Conservation (phyloP, 53 echinoderm and acorn worm species). For the Temnopleurus reevesii region DNA sequence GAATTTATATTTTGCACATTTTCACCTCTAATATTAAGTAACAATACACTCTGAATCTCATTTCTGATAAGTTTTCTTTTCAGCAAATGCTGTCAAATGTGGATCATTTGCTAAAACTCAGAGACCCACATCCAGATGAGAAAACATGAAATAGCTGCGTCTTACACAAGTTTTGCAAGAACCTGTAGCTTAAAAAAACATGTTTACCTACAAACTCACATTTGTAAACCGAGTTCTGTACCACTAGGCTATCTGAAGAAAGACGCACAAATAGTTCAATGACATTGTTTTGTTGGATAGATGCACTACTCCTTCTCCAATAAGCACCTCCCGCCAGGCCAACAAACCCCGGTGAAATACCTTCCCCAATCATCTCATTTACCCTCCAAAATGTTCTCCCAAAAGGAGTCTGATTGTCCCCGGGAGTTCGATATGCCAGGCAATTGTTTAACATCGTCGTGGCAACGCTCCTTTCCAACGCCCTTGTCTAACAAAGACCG, state of each 20-base stretch:
- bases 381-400: conserved; percentile 39
- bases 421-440: conserved; percentile 41
- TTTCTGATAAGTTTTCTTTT: too few species aligned
- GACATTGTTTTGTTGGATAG: neutral
- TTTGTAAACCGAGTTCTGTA: neutral
- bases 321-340: conserved; percentile 22
- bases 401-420: conserved; percentile 61
- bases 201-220: neutral
- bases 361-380: conserved; percentile 58
- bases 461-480: conserved; percentile 47
- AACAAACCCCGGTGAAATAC: conserved; percentile 44
- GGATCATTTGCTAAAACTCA: too few species aligned
- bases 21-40: too few species aligned
- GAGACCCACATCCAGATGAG: too few species aligned
- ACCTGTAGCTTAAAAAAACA: neutral
- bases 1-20: too few species aligned
- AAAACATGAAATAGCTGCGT: too few species aligned
- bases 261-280: conserved; percentile 45
- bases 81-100: too few species aligned
- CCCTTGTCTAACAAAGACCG: conserved; percentile 20
- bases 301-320: neutral
- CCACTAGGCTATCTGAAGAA: neutral
- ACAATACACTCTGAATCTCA: too few species aligned
- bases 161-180: too few species aligned
- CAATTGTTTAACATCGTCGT: conserved; percentile 47